Conservation (phyloP, 2,113 vertebrate species). For the Cariama cristata region DNA sequence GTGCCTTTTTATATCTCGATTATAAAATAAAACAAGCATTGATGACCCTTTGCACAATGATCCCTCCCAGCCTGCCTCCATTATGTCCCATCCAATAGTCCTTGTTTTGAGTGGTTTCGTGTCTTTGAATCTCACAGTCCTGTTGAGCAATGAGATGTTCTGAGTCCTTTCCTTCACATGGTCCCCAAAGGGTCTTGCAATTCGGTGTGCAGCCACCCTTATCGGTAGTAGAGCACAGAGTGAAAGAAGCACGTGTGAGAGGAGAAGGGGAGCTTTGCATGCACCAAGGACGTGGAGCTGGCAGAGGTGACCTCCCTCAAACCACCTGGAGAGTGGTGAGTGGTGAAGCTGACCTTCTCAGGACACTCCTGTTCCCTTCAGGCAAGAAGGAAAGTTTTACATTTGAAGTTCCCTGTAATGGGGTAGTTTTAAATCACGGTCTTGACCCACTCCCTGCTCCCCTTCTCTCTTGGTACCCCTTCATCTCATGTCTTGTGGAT, state of each 20-base stretch:
- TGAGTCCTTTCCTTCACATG: neutral
- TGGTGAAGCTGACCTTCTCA: neutral
- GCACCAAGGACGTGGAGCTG: neutral
- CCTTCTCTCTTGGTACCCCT: fast-evolving
- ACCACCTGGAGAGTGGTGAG: no score
- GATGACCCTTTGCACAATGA: neutral
- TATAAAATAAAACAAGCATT: neutral
- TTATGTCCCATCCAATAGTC: neutral
- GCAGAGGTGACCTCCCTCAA: neutral
- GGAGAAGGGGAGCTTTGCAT: neutral
- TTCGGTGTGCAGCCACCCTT: neutral
- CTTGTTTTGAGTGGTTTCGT: neutral
- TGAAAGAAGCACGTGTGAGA: neutral
- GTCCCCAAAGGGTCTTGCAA: neutral
- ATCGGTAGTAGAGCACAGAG: neutral
- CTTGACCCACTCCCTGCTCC: neutral
- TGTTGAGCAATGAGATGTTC: neutral
- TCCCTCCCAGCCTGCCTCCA: neutral
- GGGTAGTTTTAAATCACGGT: neutral
- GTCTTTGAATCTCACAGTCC: neutral
- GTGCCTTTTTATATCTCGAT: neutral
- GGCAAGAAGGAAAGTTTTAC: neutral
- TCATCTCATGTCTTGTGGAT: neutral
- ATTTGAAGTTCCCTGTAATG: neutral
- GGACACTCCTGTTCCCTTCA: neutral